Evolutionary conservation across 2,113 vertebrate species (phyloP).

Genomic region (Collichthys lucidus): DNA sequence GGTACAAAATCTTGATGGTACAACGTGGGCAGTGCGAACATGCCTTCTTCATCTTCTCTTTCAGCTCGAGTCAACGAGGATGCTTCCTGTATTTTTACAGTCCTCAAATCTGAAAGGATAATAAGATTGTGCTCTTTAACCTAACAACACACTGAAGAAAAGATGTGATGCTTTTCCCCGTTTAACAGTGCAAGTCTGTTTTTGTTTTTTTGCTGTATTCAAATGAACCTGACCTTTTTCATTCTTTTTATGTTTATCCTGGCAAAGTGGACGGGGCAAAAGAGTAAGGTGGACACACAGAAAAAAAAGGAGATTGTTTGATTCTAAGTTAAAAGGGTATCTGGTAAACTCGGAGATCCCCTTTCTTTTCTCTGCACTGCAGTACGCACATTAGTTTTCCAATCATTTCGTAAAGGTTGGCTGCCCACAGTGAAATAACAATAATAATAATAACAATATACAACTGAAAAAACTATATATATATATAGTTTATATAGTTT

Average conservation of each 20-base stretch:
- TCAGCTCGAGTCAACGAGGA: neutral
- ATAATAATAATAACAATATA: no score
- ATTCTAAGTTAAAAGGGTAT: neutral
- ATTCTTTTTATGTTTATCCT: slow-evolving; percentile 7
- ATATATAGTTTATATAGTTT: no score
- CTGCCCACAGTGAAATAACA: neutral
- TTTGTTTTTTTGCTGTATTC: neutral
- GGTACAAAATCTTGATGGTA: slow-evolving; percentile 59
- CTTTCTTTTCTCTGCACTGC: neutral
- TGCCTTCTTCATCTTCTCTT: slow-evolving; percentile 14
- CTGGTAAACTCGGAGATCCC: neutral
- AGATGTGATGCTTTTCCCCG: slow-evolving; percentile 1
- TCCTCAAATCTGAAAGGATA: slow-evolving; percentile 15
- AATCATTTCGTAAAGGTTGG: neutral
- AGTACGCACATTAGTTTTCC: neutral
- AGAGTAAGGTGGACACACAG: neutral
- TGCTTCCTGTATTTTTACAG: slow-evolving; percentile 1
- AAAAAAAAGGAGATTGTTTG: neutral
- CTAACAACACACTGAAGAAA: neutral
- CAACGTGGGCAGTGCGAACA: slow-evolving; percentile 29
- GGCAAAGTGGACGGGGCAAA: neutral
- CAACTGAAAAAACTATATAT: no score
- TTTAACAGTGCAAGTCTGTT: neutral
- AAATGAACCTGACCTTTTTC: slow-evolving; percentile 15
- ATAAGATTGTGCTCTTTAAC: slow-evolving; percentile 32